Percentiles rank a stretch among this genome's conserved stretches.
phyloP scores from a whole-genome alignment of 2,888 invertebrate genomes.

The Rhorus exstirpatorius region DNA sequence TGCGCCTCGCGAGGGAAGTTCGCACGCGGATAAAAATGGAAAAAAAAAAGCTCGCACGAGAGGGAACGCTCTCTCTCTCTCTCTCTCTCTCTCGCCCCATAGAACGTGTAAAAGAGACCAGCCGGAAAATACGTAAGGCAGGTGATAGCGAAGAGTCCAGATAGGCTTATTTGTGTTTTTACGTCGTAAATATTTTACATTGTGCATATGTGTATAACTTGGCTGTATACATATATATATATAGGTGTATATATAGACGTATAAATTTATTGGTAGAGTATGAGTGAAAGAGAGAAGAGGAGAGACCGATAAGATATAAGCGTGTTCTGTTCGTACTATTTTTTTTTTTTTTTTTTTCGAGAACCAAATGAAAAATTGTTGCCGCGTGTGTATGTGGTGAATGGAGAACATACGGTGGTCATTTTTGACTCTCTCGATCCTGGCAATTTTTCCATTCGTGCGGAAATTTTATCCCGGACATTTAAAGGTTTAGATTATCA shows the following conservation, averaged over 20 bases:
- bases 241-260: neutral
- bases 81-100: neutral
- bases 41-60: neutral
- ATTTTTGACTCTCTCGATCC: too few relatives aligned
- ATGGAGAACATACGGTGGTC: too few relatives aligned
- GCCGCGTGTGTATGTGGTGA: too few relatives aligned
- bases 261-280: neutral
- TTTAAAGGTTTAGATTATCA: too few relatives aligned
- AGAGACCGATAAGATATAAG: conserved; percentile 47
- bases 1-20: conserved; percentile 25
- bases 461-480: too few relatives aligned
- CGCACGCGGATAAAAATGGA: conserved; percentile 5
- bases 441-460: too few relatives aligned
- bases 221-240: too few relatives aligned
- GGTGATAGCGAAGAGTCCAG: conserved; percentile 45
- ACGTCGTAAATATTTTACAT: conserved; percentile 16
- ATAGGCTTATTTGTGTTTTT: conserved; percentile 47
- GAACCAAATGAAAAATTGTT: too few relatives aligned
- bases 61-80: conserved; percentile 1
- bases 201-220: neutral
- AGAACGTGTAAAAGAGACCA: neutral
- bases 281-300: neutral
- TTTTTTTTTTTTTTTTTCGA: too few relatives aligned
- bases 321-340: neutral
- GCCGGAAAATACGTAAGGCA: conserved; percentile 35